Conservation (phyloP, 2,888 invertebrate species). For the Belgica antarctica region DNA sequence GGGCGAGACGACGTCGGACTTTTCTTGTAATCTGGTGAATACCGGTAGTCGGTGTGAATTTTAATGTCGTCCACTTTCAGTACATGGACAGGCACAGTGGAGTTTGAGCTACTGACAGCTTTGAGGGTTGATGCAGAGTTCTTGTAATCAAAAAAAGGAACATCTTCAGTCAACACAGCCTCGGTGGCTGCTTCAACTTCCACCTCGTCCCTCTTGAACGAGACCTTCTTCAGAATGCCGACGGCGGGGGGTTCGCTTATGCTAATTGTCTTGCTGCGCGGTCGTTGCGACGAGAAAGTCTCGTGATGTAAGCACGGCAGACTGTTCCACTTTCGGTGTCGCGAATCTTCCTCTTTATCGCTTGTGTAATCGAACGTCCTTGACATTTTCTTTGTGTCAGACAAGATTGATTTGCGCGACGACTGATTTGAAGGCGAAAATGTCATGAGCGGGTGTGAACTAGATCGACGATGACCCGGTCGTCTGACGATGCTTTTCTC, state of each 20-base stretch:
- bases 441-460: conserved; percentile 55
- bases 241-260: conserved; percentile 46
- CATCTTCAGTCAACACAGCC: not conserved
- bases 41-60: conserved; percentile 52
- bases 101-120: not conserved
- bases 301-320: conserved; percentile 52
- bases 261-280: conserved; percentile 48
- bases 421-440: not conserved
- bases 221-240: conserved; percentile 27
- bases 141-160: conserved; percentile 32
- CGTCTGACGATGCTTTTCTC: conserved; percentile 49
- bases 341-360: conserved; percentile 47
- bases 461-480: conserved; percentile 56
- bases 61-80: conserved; percentile 55
- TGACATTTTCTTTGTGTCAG: conserved; percentile 13
- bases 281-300: conserved; percentile 46
- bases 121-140: not conserved
- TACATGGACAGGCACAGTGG: conserved; percentile 45
- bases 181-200: not conserved
- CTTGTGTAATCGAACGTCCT: conserved; percentile 34
- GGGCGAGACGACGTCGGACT: conserved; percentile 9
- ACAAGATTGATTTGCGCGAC: conserved; percentile 27
- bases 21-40: conserved; percentile 38
- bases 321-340: conserved; percentile 55
- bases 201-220: conserved; percentile 23